Percentiles rank a stretch among this genome's conserved stretches.
phyloP scores from a whole-genome alignment of 1,140 invertebrate species.

The Aphelenchoides fujianensis region DNA sequence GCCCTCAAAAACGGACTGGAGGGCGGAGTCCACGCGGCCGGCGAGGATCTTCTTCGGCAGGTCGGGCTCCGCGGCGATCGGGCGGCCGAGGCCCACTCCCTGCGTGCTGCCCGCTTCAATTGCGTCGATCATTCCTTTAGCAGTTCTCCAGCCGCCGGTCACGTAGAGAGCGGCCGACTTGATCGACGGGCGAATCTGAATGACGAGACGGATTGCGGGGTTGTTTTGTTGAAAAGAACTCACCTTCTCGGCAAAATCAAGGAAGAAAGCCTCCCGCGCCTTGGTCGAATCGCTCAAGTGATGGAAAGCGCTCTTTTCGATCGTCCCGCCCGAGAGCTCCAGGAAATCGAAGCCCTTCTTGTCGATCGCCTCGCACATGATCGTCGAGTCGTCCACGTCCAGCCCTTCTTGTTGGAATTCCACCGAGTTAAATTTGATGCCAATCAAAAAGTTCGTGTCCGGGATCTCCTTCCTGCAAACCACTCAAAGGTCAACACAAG shows the following conservation, averaged over 20 bases:
- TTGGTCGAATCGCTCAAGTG: constrained; percentile 26
- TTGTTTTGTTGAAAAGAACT: neutral
- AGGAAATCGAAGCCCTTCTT: constrained; percentile 28
- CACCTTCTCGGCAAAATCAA: constrained; percentile 30
- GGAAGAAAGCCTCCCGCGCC: constrained; percentile 29
- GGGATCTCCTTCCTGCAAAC: constrained; percentile 28
- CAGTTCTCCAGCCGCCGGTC: constrained; percentile 31
- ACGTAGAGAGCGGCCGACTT: constrained; percentile 29
- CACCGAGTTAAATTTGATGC: constrained; percentile 53
- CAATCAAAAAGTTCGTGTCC: constrained; percentile 40
- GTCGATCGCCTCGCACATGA: constrained; percentile 8
- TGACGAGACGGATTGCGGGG: neutral
- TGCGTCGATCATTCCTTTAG: constrained; percentile 24
- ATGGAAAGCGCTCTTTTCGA: constrained; percentile 14
- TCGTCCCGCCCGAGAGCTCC: constrained; percentile 27
- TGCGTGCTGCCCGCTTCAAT: constrained; percentile 25
- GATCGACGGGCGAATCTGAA: constrained; percentile 17
- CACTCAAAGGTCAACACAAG: too few relatives aligned
- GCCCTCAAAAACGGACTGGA: constrained; percentile 12
- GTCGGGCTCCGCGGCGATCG: constrained; percentile 23
- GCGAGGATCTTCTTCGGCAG: constrained; percentile 24
- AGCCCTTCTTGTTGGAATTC: constrained; percentile 46
- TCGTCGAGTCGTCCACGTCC: constrained; percentile 26
- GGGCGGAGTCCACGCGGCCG: constrained; percentile 8
- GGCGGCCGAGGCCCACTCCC: constrained; percentile 27